phyloP scores from a whole-genome alignment of 2,113 vertebrate species.

The Pycnonotus jocosus region DNA sequence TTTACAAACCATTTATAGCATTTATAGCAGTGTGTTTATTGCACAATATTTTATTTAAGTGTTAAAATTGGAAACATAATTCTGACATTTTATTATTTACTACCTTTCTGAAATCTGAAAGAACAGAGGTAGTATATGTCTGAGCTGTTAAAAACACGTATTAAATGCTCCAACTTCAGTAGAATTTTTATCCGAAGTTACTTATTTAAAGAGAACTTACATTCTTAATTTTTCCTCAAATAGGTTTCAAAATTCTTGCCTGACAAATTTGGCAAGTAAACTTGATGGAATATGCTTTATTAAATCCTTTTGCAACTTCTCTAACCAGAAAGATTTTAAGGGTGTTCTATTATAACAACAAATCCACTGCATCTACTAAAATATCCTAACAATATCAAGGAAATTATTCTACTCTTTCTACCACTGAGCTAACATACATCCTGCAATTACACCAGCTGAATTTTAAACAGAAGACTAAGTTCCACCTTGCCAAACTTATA shows the following conservation, averaged over 20 bases:
- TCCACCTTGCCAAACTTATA: not conserved
- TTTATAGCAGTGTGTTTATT: not conserved
- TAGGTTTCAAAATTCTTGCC: not conserved
- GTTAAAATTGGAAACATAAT: not conserved
- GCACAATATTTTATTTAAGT: not conserved
- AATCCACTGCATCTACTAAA: not conserved
- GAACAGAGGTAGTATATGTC: not conserved
- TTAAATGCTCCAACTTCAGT: not conserved
- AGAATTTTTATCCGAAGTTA: not conserved
- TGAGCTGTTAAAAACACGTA: not conserved
- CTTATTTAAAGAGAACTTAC: not conserved
- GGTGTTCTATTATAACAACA: not conserved
- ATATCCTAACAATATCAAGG: not conserved
- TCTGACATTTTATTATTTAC: not conserved
- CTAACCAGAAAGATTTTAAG: not conserved
- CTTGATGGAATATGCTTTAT: not conserved
- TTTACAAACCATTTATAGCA: not conserved
- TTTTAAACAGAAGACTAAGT: not conserved
- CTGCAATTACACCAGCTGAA: not conserved
- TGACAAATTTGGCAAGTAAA: not conserved
- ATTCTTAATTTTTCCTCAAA: not conserved
- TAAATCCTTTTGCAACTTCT: not conserved
- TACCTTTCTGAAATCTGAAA: not conserved
- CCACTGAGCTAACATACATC: not conserved
- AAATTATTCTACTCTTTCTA: not conserved